Percentiles rank a stretch among this genome's conserved stretches.
These are phyloP conservation scores for Melipona quadrifasciata DNA, from an alignment of 1,140 invertebrate genomes.

Conservation along the genomic window DNA sequence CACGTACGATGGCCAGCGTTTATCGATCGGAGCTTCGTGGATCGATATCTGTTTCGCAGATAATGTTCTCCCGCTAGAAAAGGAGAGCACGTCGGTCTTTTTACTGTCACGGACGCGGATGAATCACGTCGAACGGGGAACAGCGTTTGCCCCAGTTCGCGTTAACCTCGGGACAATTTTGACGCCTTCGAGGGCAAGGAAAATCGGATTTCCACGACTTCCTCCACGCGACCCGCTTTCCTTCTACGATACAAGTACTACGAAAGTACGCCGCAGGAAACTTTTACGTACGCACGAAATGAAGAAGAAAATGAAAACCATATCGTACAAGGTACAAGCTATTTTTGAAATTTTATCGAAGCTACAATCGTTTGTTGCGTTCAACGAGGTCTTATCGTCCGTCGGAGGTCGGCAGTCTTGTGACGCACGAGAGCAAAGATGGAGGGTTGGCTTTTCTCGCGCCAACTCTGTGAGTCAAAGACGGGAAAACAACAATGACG, in stretches of 20 bases:
- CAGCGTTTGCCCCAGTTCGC: background rate
- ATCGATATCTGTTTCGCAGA: background rate
- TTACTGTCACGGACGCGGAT: background rate
- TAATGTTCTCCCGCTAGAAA: background rate
- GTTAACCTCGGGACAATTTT: background rate
- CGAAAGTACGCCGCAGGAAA: background rate
- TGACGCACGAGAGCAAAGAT: too few species aligned
- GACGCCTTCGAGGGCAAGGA: background rate
- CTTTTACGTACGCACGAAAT: background rate
- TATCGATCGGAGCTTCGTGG: background rate
- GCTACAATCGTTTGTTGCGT: too few species aligned
- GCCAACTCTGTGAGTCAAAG: too few species aligned
- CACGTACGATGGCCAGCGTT: background rate
- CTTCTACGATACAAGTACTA: background rate
- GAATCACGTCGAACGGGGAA: background rate
- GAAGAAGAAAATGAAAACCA: too few species aligned
- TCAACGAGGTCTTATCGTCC: too few species aligned
- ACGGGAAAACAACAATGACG: constrained; percentile 29
- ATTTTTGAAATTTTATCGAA: too few species aligned
- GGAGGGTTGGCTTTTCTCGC: too few species aligned
- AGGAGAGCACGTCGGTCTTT: background rate
- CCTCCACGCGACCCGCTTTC: background rate
- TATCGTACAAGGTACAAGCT: too few species aligned
- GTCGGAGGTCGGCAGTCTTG: too few species aligned
- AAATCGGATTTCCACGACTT: constrained; percentile 25